phyloP scores from a whole-genome alignment of 2,797 vertebrate species.

The Poeciliopsis gracilis region DNA sequence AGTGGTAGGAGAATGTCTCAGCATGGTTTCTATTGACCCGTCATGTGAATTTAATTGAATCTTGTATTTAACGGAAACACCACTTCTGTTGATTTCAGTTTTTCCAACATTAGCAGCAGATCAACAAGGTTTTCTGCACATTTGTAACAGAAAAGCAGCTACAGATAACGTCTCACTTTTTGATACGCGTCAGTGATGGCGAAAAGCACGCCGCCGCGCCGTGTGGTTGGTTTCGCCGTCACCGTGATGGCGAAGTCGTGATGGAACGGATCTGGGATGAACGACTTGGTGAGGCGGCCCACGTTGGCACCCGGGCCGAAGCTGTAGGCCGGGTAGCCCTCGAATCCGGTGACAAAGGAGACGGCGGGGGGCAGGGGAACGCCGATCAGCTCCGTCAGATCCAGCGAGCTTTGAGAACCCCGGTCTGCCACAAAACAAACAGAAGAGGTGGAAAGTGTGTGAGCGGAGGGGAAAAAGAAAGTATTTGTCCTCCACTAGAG shows the following conservation, averaged over 20 bases:
- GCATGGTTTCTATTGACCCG: no score
- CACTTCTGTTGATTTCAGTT: no score
- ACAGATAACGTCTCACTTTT: slow-evolving; percentile 63
- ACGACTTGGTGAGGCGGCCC: slow-evolving; percentile 88
- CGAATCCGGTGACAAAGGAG: slow-evolving; percentile 92
- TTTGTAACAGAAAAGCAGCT: no score
- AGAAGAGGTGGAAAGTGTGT: slow-evolving; percentile 8
- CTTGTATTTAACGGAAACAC: no score
- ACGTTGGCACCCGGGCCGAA: slow-evolving; percentile 90
- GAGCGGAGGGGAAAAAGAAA: neutral
- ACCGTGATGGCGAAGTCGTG: slow-evolving; percentile 86
- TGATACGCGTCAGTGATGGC: slow-evolving; percentile 92
- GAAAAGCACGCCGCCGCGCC: slow-evolving; percentile 87
- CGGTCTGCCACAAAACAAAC: slow-evolving; percentile 71
- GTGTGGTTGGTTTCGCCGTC: slow-evolving; percentile 85
- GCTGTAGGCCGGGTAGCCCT: slow-evolving; percentile 94
- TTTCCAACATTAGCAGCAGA: no score
- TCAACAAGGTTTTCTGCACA: no score
- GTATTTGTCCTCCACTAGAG: neutral
- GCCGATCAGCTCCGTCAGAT: slow-evolving; percentile 93
- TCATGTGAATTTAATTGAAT: no score
- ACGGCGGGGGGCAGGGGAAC: slow-evolving; percentile 93
- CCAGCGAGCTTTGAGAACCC: slow-evolving; percentile 80
- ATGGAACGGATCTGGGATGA: slow-evolving; percentile 88
- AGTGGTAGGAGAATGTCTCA: no score